Conservation (phyloP, 2,113 vertebrate species). For the Marmota monax region DNA sequence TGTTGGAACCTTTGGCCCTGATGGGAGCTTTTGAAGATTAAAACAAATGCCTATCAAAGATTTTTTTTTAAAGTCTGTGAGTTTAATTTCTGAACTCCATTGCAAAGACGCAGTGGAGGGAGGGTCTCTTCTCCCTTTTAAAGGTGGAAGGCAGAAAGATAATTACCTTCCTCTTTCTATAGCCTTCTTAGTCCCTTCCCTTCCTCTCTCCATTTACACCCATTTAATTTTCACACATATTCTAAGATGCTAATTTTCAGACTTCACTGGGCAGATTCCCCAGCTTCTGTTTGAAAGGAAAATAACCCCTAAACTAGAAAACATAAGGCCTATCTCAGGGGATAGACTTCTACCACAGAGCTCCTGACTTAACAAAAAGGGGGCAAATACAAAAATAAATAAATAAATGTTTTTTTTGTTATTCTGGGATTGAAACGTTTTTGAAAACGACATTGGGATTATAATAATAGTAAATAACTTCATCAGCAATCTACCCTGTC, state of each 20-base stretch:
- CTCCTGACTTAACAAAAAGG: background rate
- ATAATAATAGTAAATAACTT: background rate
- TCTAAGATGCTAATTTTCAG: conserved; percentile 65
- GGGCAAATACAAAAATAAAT: background rate
- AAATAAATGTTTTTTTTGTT: background rate
- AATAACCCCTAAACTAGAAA: background rate
- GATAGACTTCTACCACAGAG: background rate
- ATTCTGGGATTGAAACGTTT: background rate
- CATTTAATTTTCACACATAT: conserved; percentile 66
- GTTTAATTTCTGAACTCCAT: background rate
- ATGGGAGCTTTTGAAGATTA: background rate
- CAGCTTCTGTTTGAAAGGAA: conserved; percentile 18
- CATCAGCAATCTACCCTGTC: background rate
- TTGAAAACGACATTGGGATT: background rate
- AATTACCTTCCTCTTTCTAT: conserved; percentile 26
- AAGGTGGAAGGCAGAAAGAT: conserved; percentile 30
- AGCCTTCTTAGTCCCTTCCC: background rate
- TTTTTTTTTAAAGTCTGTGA: background rate
- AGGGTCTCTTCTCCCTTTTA: conserved; percentile 23
- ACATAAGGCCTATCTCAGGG: background rate
- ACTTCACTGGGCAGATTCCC: conserved; percentile 5
- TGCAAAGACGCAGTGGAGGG: background rate
- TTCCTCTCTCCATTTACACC: background rate
- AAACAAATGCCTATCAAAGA: background rate
- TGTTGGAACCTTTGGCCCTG: background rate